Percentiles rank a stretch among this genome's conserved stretches.
phyloP scores from a whole-genome alignment of 2,888 invertebrate species.

The Terebella lapidaria region DNA sequence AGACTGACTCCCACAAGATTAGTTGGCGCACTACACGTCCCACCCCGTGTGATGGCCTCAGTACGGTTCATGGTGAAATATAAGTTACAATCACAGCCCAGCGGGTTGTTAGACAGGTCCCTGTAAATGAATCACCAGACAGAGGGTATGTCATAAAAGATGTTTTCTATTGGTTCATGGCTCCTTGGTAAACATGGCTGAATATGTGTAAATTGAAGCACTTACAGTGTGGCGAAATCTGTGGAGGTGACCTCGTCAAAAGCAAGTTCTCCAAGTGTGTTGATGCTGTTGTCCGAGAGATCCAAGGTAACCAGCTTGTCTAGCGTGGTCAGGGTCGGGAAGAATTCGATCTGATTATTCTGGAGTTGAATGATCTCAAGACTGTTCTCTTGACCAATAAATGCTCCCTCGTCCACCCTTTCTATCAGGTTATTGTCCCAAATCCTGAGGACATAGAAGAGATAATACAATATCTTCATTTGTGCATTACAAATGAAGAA shows the following conservation, averaged over 20 bases:
- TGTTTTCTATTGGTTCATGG: no score
- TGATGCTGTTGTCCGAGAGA: neutral
- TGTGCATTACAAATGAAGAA: neutral
- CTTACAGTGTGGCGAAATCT: neutral
- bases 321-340: slow-evolving; percentile 18
- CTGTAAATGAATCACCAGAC: slow-evolving; percentile 6
- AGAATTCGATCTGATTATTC: slow-evolving; percentile 23
- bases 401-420: slow-evolving; percentile 28
- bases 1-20: slow-evolving; percentile 16
- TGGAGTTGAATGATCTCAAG: slow-evolving; percentile 21
- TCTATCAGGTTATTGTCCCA: slow-evolving; percentile 24
- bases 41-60: slow-evolving; percentile 15
- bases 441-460: neutral
- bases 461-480: neutral
- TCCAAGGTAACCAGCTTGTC: neutral
- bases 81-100: slow-evolving; percentile 29
- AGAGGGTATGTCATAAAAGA: no score
- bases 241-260: neutral
- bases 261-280: neutral
- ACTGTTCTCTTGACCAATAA: slow-evolving; percentile 21
- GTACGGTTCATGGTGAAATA: slow-evolving; percentile 21
- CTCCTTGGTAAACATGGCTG: no score
- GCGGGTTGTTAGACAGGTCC: slow-evolving; percentile 11
- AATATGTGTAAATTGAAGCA: no score
- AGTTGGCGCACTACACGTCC: slow-evolving; percentile 20